Conservation (phyloP, 2,888 invertebrate genomes). For the Zelleria hepariella region DNA sequence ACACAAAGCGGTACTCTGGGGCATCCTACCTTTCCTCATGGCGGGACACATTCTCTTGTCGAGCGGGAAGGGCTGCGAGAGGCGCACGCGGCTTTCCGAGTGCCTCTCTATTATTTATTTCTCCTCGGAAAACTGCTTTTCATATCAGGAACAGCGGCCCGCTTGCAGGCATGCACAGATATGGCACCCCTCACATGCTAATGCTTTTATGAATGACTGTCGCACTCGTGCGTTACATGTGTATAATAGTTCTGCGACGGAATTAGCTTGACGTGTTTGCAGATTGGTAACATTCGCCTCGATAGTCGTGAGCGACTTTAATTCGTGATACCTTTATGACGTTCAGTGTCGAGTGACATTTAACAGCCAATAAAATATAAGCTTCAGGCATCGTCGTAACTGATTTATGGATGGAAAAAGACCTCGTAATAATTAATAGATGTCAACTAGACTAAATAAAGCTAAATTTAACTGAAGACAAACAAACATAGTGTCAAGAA, state of each 20-base stretch:
- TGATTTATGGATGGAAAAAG: too few relatives aligned
- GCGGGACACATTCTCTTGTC: slow-evolving; percentile 29
- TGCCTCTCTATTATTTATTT: slow-evolving; percentile 53
- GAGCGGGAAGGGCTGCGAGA: slow-evolving; percentile 13
- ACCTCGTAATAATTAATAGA: too few relatives aligned
- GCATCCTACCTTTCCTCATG: too few relatives aligned
- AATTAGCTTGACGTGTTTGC: neutral
- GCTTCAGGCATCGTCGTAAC: too few relatives aligned
- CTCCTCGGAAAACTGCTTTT: slow-evolving; percentile 55
- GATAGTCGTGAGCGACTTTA: too few relatives aligned
- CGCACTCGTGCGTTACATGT: neutral
- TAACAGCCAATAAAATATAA: too few relatives aligned
- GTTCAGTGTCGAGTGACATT: too few relatives aligned
- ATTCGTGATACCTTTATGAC: too few relatives aligned
- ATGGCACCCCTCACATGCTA: neutral
- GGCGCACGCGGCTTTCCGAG: slow-evolving; percentile 30
- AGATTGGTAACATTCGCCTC: too few relatives aligned
- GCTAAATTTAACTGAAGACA: too few relatives aligned
- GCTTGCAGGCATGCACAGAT: slow-evolving; percentile 37
- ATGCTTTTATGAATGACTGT: neutral
- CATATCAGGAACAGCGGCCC: slow-evolving; percentile 58
- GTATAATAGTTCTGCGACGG: neutral
- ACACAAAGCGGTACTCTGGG: slow-evolving; percentile 12
- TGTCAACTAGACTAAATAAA: too few relatives aligned
- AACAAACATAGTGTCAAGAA: too few relatives aligned